A percentile compares a stretch with the other conserved stretches of the same genome.
These are phyloP conservation scores for Iphiclides podalirius DNA, from an alignment of 2,888 invertebrate genomes.

Conservation along the genomic window DNA sequence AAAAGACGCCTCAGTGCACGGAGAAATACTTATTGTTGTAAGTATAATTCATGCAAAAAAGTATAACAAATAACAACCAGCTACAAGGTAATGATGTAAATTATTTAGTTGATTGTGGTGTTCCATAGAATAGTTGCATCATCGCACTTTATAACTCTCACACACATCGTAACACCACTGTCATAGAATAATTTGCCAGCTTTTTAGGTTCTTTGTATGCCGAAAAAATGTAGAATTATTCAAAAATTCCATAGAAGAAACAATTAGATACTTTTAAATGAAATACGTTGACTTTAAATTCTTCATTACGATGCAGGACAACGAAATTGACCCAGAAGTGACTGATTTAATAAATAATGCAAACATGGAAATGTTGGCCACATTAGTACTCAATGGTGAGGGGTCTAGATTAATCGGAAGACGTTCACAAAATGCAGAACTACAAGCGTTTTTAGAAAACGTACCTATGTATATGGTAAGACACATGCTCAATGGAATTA, in stretches of 20 bases:
- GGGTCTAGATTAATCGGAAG: conserved; percentile 87
- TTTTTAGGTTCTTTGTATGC: conserved; percentile 62
- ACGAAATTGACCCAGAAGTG: conserved; percentile 83
- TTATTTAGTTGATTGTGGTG: conserved; percentile 69
- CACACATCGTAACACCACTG: conserved; percentile 61
- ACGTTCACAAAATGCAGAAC: conserved; percentile 85
- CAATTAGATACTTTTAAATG: background rate
- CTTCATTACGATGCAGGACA: conserved; percentile 53
- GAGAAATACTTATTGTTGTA: conserved; percentile 67
- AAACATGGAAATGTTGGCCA: conserved; percentile 94
- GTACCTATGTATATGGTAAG: conserved; percentile 92
- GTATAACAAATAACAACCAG: conserved; percentile 43
- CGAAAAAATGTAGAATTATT: conserved; percentile 38
- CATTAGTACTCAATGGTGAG: conserved; percentile 93
- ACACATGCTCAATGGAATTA: background rate
- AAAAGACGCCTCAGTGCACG: conserved; percentile 58
- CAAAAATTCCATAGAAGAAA: conserved; percentile 43
- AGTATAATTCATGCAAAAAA: conserved; percentile 61
- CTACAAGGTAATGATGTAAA: conserved; percentile 65
- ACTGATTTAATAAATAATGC: conserved; percentile 84
- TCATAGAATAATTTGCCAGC: conserved; percentile 74
- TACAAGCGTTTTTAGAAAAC: conserved; percentile 92
- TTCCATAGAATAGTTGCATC: conserved; percentile 68
- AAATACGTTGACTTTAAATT: background rate
- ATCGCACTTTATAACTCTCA: conserved; percentile 64